Evolutionary conservation across 2,888 invertebrate genomes (phyloP).

Genomic region (Oscheius sp.): DNA sequence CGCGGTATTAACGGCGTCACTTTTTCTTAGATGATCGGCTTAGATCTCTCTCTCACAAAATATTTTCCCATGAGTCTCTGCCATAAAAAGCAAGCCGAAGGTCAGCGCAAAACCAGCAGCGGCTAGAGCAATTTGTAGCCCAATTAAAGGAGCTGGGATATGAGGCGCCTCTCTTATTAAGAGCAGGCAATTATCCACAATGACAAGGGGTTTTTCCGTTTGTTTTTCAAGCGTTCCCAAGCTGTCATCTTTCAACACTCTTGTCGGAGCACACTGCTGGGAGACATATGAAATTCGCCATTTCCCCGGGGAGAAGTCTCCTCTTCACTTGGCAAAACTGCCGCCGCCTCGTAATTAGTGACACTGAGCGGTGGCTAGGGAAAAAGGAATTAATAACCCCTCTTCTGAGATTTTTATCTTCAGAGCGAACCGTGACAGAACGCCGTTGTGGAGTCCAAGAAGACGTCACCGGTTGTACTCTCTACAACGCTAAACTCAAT

Average conservation of each 20-base stretch:
- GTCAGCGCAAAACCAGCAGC: no score
- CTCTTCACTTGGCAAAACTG: conserved; percentile 1
- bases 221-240: no score
- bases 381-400: not conserved
- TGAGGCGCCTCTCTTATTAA: conserved; percentile 20
- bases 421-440: conserved; percentile 61
- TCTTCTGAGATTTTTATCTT: conserved; percentile 20
- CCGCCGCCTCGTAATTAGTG: not conserved
- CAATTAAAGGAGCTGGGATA: conserved; percentile 26
- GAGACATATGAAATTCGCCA: conserved; percentile 30
- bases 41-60: no score
- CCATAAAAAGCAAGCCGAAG: not conserved
- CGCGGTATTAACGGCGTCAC: no score
- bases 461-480: conserved; percentile 64
- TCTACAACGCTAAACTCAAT: conserved; percentile 59
- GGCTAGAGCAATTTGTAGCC: conserved; percentile 24
- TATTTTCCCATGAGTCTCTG: no score
- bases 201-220: no score
- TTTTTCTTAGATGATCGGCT: no score
- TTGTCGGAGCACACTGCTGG: no score
- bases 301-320: conserved; percentile 21
- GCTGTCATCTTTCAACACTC: no score
- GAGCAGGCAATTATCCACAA: no score
- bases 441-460: conserved; percentile 57
- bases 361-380: not conserved